A percentile compares a stretch with the other conserved stretches of the same genome.
Evolutionary conservation across 2,797 vertebrate genomes (phyloP).

Genomic region (Sparus aurata): DNA sequence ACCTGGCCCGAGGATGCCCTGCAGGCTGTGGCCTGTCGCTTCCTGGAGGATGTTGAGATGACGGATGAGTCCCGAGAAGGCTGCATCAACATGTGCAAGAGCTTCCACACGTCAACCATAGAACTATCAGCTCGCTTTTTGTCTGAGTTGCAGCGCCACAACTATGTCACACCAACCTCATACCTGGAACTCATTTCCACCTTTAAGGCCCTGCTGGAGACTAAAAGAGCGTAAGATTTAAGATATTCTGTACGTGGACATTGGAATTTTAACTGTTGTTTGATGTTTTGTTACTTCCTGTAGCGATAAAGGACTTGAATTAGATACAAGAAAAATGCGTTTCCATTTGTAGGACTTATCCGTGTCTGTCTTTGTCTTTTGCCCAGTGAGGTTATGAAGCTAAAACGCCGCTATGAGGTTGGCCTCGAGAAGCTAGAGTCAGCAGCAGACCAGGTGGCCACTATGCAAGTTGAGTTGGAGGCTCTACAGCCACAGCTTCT

Average conservation of each 20-base stretch:
- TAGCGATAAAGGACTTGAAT: neutral
- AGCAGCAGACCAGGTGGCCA: slow-evolving; percentile 89
- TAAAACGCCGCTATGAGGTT: slow-evolving; percentile 91
- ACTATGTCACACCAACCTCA: slow-evolving; percentile 95
- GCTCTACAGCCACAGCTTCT: slow-evolving; percentile 91
- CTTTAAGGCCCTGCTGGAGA: slow-evolving; percentile 90
- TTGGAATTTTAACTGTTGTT: neutral
- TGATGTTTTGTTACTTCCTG: neutral
- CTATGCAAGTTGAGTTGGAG: slow-evolving; percentile 91
- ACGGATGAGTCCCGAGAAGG: slow-evolving; percentile 84
- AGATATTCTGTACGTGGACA: neutral
- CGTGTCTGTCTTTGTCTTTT: neutral
- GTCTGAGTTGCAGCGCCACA: slow-evolving; percentile 89
- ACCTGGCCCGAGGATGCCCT: slow-evolving; percentile 93
- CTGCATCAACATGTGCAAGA: slow-evolving; percentile 94
- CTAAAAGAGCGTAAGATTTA: slow-evolving; percentile 87
- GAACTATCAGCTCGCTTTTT: slow-evolving; percentile 86
- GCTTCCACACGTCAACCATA: slow-evolving; percentile 92
- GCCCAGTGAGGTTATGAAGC: slow-evolving; percentile 90
- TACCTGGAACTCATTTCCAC: slow-evolving; percentile 95
- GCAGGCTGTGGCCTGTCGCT: slow-evolving; percentile 92
- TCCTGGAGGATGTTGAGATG: slow-evolving; percentile 92
- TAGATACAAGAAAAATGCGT: neutral
- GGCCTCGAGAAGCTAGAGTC: slow-evolving; percentile 93
- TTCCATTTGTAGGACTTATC: neutral